These are phyloP conservation scores for Tylochromis polylepis DNA, from an alignment of 2,113 vertebrate genomes.

Conservation along the genomic window DNA sequence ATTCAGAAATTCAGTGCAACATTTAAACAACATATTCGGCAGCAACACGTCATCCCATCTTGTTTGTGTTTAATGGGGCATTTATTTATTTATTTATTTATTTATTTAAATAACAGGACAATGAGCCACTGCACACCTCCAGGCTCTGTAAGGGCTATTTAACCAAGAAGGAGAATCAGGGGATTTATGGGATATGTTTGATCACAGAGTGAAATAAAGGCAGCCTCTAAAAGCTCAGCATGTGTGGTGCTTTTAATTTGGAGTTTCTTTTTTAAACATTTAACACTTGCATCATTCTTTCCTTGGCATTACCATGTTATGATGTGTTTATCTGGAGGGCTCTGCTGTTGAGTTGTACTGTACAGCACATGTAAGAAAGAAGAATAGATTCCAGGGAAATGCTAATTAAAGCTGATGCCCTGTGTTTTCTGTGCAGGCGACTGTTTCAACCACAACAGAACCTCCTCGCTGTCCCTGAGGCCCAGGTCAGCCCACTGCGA, in stretches of 20 bases:
- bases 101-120: not conserved
- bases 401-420: not conserved
- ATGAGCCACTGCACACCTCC: not conserved
- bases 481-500: conserved; percentile 79
- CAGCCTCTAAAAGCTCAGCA: not conserved
- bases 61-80: not conserved
- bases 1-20: not conserved
- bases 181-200: not conserved
- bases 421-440: conserved; percentile 71
- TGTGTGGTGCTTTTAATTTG: not conserved
- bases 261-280: not conserved
- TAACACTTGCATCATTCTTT: not conserved
- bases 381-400: not conserved
- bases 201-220: not conserved
- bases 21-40: not conserved
- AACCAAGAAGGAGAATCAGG: not conserved
- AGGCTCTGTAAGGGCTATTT: not conserved
- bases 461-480: conserved; percentile 63
- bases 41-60: not conserved
- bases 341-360: not conserved
- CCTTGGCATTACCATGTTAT: not conserved
- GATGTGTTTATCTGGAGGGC: not conserved
- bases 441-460: conserved; percentile 78
- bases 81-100: not conserved
- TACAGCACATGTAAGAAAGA: not conserved